These are phyloP conservation scores for Cercopithecus mitis DNA, from an alignment of 2,797 vertebrate species.

Conservation along the genomic window DNA sequence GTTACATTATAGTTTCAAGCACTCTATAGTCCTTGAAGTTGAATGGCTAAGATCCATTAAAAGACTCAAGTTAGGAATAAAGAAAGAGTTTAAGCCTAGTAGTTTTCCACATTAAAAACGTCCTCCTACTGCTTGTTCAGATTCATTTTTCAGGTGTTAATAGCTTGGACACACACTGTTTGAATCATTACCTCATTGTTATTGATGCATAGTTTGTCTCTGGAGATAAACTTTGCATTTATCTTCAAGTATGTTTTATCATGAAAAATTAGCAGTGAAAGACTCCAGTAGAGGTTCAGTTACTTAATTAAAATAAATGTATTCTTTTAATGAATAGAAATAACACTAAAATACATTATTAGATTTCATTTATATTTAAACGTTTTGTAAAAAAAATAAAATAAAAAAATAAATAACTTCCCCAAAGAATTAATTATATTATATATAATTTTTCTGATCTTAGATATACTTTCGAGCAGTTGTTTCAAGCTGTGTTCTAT, in stretches of 20 bases:
- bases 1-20: background rate
- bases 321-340: slow-evolving; percentile 78
- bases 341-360: slow-evolving; percentile 76
- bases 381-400: background rate
- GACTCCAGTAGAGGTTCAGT: slow-evolving; percentile 60
- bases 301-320: slow-evolving; percentile 79
- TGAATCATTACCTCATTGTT: slow-evolving; percentile 45
- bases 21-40: slow-evolving; percentile 29
- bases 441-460: slow-evolving; percentile 75
- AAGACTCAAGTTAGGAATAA: slow-evolving; percentile 46
- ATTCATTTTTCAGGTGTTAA: slow-evolving; percentile 67
- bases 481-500: slow-evolving; percentile 18
- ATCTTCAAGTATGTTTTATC: slow-evolving; percentile 44
- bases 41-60: slow-evolving; percentile 53
- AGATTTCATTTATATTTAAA: slow-evolving; percentile 82
- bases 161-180: slow-evolving; percentile 29
- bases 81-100: slow-evolving; percentile 31
- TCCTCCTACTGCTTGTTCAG: background rate
- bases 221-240: slow-evolving; percentile 68
- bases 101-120: slow-evolving; percentile 20
- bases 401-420: slow-evolving; percentile 51
- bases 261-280: slow-evolving; percentile 49
- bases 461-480: slow-evolving; percentile 70
- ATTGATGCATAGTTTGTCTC: slow-evolving; percentile 52
- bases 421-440: slow-evolving; percentile 81